These are phyloP conservation scores for Antennarius maculatus DNA, from an alignment of 2,797 vertebrate genomes.

Conservation along the genomic window DNA sequence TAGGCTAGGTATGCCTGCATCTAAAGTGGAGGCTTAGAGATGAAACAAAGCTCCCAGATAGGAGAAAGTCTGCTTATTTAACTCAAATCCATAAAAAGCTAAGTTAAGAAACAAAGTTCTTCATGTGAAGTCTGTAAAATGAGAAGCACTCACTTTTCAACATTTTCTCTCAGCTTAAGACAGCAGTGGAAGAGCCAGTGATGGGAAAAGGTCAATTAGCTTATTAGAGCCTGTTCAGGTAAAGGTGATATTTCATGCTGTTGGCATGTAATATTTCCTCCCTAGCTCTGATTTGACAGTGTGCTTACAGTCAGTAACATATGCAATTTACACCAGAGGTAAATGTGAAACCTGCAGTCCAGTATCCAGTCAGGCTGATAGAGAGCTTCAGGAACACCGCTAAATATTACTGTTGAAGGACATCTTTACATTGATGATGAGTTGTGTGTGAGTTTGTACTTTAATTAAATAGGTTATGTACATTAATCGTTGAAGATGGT, in stretches of 20 bases:
- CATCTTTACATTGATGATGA: too few species aligned
- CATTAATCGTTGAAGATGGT: too few species aligned
- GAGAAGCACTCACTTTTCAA: constrained; percentile 42
- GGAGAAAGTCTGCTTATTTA: constrained; percentile 63
- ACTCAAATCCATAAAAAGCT: constrained; percentile 53
- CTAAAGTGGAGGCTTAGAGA: constrained; percentile 56
- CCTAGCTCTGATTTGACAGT: constrained; percentile 41
- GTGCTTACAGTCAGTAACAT: constrained; percentile 63
- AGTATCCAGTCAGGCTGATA: not conserved
- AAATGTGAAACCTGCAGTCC: constrained; percentile 39
- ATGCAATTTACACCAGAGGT: constrained; percentile 53
- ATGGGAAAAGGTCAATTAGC: constrained; percentile 83
- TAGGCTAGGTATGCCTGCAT: constrained; percentile 36
- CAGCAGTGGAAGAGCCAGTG: constrained; percentile 56
- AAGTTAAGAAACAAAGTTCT: constrained; percentile 62
- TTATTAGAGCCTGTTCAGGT: constrained; percentile 78
- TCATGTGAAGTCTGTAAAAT: constrained; percentile 38
- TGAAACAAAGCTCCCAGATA: constrained; percentile 56
- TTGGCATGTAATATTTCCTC: constrained; percentile 66
- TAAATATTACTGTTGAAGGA: too few species aligned
- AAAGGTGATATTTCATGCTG: constrained; percentile 72
- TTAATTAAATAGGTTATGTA: too few species aligned
- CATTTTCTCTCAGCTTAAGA: constrained; percentile 53
- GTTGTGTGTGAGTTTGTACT: too few species aligned
- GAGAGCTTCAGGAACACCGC: too few species aligned